phyloP scores from a whole-genome alignment of 2,888 invertebrate genomes.

The Rhogogaster chlorosoma region DNA sequence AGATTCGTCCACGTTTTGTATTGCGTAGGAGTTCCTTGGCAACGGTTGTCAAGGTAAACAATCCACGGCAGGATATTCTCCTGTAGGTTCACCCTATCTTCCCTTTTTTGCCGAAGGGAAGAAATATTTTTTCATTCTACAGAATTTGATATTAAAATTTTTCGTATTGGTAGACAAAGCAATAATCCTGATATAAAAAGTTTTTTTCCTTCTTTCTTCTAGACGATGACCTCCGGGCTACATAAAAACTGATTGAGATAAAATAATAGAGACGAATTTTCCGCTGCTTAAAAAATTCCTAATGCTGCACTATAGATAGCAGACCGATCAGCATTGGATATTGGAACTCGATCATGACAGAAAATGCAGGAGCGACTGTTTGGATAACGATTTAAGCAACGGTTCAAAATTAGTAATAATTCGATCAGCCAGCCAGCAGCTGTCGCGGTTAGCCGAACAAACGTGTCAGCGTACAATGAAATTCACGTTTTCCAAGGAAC shows the following conservation, averaged over 20 bases:
- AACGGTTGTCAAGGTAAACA: constrained; percentile 46
- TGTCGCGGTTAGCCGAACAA: neutral
- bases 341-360: neutral
- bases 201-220: neutral
- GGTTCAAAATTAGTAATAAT: constrained; percentile 14
- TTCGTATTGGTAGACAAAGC: neutral
- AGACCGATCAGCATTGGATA: neutral
- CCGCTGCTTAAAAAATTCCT: too few relatives aligned
- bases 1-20: constrained; percentile 22
- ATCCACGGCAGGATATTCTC: neutral
- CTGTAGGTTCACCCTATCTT: neutral
- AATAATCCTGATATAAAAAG: neutral
- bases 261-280: too few relatives aligned
- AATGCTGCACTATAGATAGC: too few relatives aligned
- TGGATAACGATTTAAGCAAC: constrained; percentile 17
- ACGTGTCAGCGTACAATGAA: neutral
- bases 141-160: neutral
- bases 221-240: neutral
- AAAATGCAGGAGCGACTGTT: neutral
- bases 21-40: constrained; percentile 25
- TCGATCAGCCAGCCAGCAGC: neutral
- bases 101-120: neutral
- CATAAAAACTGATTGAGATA: neutral
- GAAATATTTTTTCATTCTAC: neutral
- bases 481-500: neutral